These are phyloP conservation scores for Apaloderma vittatum DNA, from an alignment of 2,113 vertebrate genomes.

Conservation along the genomic window DNA sequence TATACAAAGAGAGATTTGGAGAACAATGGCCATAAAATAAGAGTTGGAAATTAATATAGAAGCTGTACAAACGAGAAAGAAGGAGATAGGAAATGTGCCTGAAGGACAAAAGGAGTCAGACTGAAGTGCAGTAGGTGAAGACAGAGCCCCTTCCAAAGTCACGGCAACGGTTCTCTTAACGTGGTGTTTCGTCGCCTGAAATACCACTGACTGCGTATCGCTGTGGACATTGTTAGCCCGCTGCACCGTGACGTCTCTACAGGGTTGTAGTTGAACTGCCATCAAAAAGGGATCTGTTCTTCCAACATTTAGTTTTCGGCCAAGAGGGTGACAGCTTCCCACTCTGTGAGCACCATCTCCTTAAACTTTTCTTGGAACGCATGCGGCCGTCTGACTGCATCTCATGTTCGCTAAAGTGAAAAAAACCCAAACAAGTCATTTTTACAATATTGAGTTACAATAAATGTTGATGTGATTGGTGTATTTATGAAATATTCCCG, in stretches of 20 bases:
- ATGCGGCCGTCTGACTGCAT: background rate
- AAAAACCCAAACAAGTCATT: background rate
- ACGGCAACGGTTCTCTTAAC: background rate
- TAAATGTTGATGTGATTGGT: background rate
- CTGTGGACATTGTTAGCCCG: background rate
- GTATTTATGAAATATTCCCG: background rate
- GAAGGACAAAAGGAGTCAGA: background rate
- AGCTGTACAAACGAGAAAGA: background rate
- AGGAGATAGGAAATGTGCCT: background rate
- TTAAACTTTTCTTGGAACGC: background rate
- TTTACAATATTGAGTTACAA: background rate
- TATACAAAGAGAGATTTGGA: background rate
- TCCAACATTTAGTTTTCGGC: background rate
- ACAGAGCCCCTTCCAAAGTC: accelerated
- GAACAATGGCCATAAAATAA: background rate
- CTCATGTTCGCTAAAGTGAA: background rate
- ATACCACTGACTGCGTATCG: accelerated
- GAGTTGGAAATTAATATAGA: background rate
- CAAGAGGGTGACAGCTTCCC: background rate
- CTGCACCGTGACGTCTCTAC: background rate
- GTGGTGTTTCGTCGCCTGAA: background rate
- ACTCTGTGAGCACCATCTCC: background rate
- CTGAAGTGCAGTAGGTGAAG: background rate
- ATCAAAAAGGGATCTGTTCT: background rate
- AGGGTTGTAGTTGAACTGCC: background rate